Base-by-base conservation (phyloP, 2,888 invertebrate genomes). In the Eupithecia vulgata region DNA sequence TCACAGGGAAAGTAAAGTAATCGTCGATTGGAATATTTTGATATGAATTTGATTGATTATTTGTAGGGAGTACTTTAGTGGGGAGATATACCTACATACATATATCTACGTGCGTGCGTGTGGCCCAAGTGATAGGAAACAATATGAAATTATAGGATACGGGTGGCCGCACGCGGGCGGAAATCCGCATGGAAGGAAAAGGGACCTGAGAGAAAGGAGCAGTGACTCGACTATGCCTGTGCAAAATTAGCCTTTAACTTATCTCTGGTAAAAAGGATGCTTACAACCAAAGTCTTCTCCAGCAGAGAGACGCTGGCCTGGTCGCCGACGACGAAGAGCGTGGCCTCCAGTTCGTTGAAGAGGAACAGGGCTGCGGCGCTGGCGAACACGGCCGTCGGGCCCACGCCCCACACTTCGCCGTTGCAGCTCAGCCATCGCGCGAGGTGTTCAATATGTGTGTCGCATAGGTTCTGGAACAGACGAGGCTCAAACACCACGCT, bases 401-500 rank as follows among this genome's bases (percentile, higher is more conserved):
- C 94, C 78, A 93, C 88, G 71, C 94, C 94, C 91, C 91, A 91
- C 70, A 86, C 82, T 83, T 93, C 93, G 76, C 93, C 94, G 82
- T 94, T 94, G 90, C 94, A 94, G 84, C 94, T 94, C 86, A 93
- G 83, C 94, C 94, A 94, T 89, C 85, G 88, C 62, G 90, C 87
- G 62, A 90, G 65, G 52, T 82, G 78, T 76, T 90, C 91, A 78
- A 88, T 74, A 68, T 89, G 87, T 71, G 84, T 82, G 73, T 90
- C 88, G 80, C 81, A 83, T 76, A 91, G 82, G 77, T 86, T 87
- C 93, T 93, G 83, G 0, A 64, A 78, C 34, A 52, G 48, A 8
- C 3, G 21, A 52, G 10, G 21, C 4, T 6, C 17, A 15, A 42
- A 17, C 5, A 17, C 6, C 6, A 45, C 5, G 17, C 45, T 45